Base-by-base conservation (phyloP, 2,113 vertebrate genomes). In the Junco hyemalis region DNA sequence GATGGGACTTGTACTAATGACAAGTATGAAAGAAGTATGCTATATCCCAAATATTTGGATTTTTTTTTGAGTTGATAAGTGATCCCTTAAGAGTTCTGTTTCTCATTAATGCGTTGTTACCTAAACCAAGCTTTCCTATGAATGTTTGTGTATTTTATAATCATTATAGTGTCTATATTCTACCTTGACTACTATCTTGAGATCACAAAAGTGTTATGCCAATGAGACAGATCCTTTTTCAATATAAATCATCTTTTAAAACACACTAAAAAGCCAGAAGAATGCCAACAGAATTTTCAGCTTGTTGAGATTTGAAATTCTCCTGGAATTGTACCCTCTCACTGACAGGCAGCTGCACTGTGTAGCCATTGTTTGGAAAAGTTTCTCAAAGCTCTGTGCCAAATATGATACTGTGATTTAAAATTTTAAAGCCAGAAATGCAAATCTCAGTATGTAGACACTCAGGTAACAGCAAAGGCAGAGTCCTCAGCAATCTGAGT, bases 371-470 rank as follows among this genome's bases (percentile, higher is more conserved):
- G 70, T 82, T 80, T 83, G 73, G 63, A 92, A 83, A 76, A 64
- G 11, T 66, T 94, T 79, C 74, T 71, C 47, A 47, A 81, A 94
- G 47, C 12, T 65, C 42, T 77, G 42, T 88, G 78, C 74, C 74
- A 93, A 91, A 69, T 44, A 61, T 0, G 7, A 88, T 17, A 24
- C 35, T 65, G 17, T 44, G 35, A 90, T 76, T 68, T 81, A 59
- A 85, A 59, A 85, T 65, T 89, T 93, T 74, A 73, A 86, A 92
- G 47, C 50, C 64, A 88, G 38, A 86, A 96, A 81, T 78, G 60
- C 56, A 76, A 88, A 28, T 89, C 56, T 51, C 42, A 71, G 21
- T 42, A n/a, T 54, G 59, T 4, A 82, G 59, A 85, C 31, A 54
- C 69, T 80, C 66, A 72, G 59, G 77, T 59, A 68, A 92, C 66